These are phyloP conservation scores for Magallana nippona DNA, from an alignment of 2,888 invertebrate species.

Conservation along the genomic window DNA sequence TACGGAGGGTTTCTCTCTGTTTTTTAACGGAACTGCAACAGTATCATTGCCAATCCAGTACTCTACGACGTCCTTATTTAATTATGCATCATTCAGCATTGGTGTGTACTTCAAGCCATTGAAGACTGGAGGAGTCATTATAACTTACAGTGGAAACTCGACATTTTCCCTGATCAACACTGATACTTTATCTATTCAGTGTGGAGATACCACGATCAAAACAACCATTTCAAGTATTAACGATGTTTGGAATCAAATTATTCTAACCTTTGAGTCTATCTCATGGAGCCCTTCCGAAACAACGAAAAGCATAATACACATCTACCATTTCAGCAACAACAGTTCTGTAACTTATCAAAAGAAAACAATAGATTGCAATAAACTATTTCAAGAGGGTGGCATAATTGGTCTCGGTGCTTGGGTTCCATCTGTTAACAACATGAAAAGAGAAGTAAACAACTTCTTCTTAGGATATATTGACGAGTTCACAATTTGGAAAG, in stretches of 20 bases:
- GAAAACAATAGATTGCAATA: constrained; percentile 52
- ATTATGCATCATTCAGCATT: constrained; percentile 58
- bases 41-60: constrained; percentile 53
- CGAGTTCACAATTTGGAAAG: constrained; percentile 66
- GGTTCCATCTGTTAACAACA: constrained; percentile 58
- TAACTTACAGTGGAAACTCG: constrained; percentile 60
- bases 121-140: constrained; percentile 58
- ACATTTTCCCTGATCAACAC: constrained; percentile 64
- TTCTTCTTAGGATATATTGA: constrained; percentile 64
- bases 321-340: constrained; percentile 61
- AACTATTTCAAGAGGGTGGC: constrained; percentile 60
- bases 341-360: constrained; percentile 58
- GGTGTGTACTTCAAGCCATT: constrained; percentile 66
- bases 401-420: constrained; percentile 64
- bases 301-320: constrained; percentile 53
- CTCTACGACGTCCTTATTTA: constrained; percentile 44
- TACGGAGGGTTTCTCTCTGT: constrained; percentile 62
- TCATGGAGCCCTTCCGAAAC: not conserved
- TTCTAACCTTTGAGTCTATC: constrained; percentile 58
- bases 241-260: constrained; percentile 66
- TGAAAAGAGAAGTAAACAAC: constrained; percentile 46
- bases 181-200: constrained; percentile 57
- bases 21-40: constrained; percentile 63
- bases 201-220: constrained; percentile 50
- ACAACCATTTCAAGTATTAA: constrained; percentile 49